phyloP scores from a whole-genome alignment of 1,140 invertebrate species.

The Coelopa frigida region DNA sequence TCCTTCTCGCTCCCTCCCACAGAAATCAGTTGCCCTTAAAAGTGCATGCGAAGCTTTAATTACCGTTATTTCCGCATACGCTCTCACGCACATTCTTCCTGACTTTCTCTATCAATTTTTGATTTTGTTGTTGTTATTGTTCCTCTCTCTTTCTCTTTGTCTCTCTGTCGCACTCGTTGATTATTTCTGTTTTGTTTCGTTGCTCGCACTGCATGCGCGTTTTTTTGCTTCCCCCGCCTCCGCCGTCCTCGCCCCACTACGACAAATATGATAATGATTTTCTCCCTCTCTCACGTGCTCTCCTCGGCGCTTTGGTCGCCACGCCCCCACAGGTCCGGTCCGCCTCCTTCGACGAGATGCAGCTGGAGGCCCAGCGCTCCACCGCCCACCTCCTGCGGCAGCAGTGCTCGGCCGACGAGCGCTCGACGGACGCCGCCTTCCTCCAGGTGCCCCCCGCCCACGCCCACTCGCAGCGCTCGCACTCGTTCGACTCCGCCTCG shows the following conservation, averaged over 20 bases:
- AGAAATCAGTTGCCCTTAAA: too few species aligned
- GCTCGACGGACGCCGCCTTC: constrained; percentile 43
- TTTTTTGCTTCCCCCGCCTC: constrained; percentile 1
- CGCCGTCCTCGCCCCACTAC: background rate
- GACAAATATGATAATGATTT: too few species aligned
- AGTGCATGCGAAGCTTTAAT: too few species aligned
- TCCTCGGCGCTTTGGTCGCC: background rate
- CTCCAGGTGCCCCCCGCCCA: constrained; percentile 60
- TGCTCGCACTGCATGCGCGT: too few species aligned
- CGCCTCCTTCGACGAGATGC: constrained; percentile 82
- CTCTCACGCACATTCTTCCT: too few species aligned
- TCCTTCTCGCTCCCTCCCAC: too few species aligned
- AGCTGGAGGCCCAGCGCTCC: constrained; percentile 62
- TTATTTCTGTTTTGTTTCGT: too few species aligned
- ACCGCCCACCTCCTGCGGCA: constrained; percentile 44
- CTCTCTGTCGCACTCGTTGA: too few species aligned
- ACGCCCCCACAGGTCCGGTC: constrained; percentile 52
- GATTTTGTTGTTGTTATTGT: too few species aligned
- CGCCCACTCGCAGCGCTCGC: constrained; percentile 55
- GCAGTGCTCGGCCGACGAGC: constrained; percentile 42
- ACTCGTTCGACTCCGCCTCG: constrained; percentile 65
- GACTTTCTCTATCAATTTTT: too few species aligned
- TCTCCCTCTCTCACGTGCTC: background rate
- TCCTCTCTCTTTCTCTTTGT: too few species aligned
- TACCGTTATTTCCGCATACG: too few species aligned